Percentiles rank a stretch among this genome's conserved stretches.
Evolutionary conservation across 2,797 vertebrate species (phyloP).

Genomic region (Onychomys leucogaster): DNA sequence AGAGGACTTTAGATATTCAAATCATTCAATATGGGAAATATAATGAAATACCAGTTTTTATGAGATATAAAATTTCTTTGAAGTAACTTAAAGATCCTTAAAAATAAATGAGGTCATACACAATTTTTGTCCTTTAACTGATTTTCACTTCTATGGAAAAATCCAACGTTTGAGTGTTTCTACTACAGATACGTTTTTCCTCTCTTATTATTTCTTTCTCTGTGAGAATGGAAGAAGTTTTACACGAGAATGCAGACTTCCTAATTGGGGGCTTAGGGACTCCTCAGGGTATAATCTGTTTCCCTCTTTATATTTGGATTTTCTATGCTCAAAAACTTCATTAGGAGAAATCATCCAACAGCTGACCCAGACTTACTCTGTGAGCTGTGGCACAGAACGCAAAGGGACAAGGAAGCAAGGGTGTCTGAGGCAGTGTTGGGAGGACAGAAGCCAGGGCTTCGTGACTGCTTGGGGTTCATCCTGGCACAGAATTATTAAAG

Average conservation of each 20-base stretch:
- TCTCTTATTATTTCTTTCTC: not conserved
- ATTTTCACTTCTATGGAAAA: not conserved
- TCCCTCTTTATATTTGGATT: not conserved
- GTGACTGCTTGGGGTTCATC: too few species aligned
- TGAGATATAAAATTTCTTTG: not conserved
- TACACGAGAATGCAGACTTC: not conserved
- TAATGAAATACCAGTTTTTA: not conserved
- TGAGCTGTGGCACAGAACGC: rapidly evolving
- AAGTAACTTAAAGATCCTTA: not conserved
- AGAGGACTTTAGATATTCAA: not conserved
- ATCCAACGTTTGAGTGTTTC: not conserved
- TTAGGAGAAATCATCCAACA: not conserved
- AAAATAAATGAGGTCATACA: not conserved
- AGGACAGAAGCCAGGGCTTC: not conserved
- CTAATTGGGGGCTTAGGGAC: too few species aligned
- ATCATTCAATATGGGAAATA: too few species aligned
- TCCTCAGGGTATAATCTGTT: not conserved
- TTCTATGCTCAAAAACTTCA: not conserved
- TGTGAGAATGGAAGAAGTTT: not conserved
- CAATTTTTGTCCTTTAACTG: not conserved
- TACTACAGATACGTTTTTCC: not conserved
- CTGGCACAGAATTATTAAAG: not conserved
- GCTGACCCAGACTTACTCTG: not conserved
- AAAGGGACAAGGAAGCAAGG: rapidly evolving
- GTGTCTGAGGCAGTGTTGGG: not conserved